Evolutionary conservation across 2,888 invertebrate genomes (phyloP).

Genomic region (Drosophila recens): DNA sequence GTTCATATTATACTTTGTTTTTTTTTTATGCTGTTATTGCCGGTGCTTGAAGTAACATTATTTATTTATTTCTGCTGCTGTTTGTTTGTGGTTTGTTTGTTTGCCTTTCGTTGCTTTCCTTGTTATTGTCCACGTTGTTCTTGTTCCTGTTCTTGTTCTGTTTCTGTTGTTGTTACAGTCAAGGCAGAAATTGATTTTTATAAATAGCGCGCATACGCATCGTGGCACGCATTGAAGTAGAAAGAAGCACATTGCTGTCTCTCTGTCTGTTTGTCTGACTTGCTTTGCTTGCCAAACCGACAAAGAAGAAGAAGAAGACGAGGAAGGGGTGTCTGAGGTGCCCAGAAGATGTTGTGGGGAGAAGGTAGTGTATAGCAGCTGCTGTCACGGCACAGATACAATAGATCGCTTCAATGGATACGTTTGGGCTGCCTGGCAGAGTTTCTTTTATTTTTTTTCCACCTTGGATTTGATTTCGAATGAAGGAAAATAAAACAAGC

Average conservation of each 20-base stretch:
- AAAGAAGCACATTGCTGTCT: slow-evolving; percentile 53
- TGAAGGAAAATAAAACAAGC: slow-evolving; percentile 33
- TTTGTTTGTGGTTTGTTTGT: slow-evolving; percentile 64
- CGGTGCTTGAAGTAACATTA: slow-evolving; percentile 52
- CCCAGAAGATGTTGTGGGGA: no score
- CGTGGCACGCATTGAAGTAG: slow-evolving; percentile 78
- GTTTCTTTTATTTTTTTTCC: slow-evolving; percentile 29
- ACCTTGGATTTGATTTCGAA: slow-evolving; percentile 40
- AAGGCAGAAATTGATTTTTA: slow-evolving; percentile 79
- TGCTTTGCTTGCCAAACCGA: slow-evolving; percentile 32
- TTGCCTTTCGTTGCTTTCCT: slow-evolving; percentile 26
- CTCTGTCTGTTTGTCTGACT: slow-evolving; percentile 12
- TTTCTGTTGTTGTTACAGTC: slow-evolving; percentile 47
- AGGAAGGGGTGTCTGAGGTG: neutral
- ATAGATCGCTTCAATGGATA: slow-evolving; percentile 56
- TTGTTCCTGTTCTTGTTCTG: slow-evolving; percentile 1
- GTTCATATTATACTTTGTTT: neutral
- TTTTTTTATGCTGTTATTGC: slow-evolving; percentile 23
- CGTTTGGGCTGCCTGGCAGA: slow-evolving; percentile 17
- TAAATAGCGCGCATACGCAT: slow-evolving; percentile 79
- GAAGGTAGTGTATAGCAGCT: slow-evolving; percentile 30
- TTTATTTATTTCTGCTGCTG: slow-evolving; percentile 69
- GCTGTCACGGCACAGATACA: slow-evolving; percentile 44
- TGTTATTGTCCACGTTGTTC: slow-evolving; percentile 13
- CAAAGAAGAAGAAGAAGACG: no score